Evolutionary conservation across 2,888 invertebrate species (phyloP).

Genomic region (Aporophyla lueneburgensis): DNA sequence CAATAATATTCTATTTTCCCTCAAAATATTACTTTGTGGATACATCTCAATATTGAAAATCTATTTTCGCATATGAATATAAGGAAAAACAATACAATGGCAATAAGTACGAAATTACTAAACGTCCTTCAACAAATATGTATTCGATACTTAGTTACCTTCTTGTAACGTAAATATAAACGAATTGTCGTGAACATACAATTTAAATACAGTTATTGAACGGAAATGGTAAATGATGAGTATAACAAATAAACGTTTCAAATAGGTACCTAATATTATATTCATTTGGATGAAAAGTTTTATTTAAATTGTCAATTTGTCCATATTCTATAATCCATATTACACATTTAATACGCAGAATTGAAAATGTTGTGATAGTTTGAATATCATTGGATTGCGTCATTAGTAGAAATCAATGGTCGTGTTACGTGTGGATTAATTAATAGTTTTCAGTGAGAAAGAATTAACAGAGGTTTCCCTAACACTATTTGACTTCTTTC

Average conservation of each 20-base stretch:
- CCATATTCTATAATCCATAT: too few species aligned
- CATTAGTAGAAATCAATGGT: too few species aligned
- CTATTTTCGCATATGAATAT: neutral
- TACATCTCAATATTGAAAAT: neutral
- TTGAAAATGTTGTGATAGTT: neutral
- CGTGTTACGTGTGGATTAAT: too few species aligned
- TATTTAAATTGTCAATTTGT: neutral
- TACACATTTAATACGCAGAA: neutral
- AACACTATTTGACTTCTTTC: too few species aligned
- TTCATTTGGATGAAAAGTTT: neutral
- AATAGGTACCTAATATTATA: neutral
- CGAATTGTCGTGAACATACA: conserved; percentile 1
- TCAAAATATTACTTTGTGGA: neutral
- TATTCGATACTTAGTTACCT: neutral
- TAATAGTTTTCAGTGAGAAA: too few species aligned
- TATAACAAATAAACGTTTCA: neutral
- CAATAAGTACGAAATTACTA: conserved; percentile 7
- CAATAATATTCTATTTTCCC: neutral
- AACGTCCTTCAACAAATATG: neutral
- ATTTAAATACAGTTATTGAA: neutral
- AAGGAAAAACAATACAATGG: neutral
- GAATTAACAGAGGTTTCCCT: too few species aligned
- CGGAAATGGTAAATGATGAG: neutral
- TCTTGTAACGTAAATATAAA: neutral
- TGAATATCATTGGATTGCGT: neutral